phyloP scores from a whole-genome alignment of 2,888 invertebrate species.

The Cerastis leucographa region DNA sequence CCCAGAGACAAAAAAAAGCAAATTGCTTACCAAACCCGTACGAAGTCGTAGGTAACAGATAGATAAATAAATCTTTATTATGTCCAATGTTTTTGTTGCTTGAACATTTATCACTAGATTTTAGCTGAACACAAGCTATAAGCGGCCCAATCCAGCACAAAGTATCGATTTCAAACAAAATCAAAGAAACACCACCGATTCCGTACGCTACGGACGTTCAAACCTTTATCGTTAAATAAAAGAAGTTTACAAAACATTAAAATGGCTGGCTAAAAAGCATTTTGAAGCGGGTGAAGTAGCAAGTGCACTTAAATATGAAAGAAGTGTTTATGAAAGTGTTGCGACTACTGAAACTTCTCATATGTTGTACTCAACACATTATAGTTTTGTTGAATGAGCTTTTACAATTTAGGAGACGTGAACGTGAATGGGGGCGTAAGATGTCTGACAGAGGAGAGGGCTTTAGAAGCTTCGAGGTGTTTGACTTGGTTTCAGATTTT shows the following conservation, averaged over 20 bases:
- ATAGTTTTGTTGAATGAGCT: conserved; percentile 51
- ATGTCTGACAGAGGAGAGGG: not conserved
- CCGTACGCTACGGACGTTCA: not conserved
- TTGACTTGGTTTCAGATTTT: not conserved
- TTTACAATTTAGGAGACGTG: conserved; percentile 18
- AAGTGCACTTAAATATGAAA: conserved; percentile 64
- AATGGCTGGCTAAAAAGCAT: conserved; percentile 39
- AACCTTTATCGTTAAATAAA: conserved; percentile 35
- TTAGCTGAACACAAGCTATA: not conserved
- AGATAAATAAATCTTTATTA: not conserved
- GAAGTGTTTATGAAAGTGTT: conserved; percentile 60
- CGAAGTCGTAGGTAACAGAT: too few species aligned
- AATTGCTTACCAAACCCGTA: too few species aligned
- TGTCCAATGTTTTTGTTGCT: not conserved
- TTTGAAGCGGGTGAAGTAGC: conserved; percentile 45
- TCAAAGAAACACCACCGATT: conserved; percentile 6
- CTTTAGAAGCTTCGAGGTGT: not conserved
- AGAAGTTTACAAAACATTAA: conserved; percentile 43
- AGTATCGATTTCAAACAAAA: conserved; percentile 26
- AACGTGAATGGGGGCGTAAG: not conserved
- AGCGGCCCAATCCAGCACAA: conserved; percentile 1
- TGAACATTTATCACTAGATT: not conserved
- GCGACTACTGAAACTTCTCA: conserved; percentile 58
- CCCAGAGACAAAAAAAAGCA: too few species aligned
- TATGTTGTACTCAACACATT: conserved; percentile 52